Conservation (phyloP, 2,888 invertebrate species). For the Melanostoma scalare region DNA sequence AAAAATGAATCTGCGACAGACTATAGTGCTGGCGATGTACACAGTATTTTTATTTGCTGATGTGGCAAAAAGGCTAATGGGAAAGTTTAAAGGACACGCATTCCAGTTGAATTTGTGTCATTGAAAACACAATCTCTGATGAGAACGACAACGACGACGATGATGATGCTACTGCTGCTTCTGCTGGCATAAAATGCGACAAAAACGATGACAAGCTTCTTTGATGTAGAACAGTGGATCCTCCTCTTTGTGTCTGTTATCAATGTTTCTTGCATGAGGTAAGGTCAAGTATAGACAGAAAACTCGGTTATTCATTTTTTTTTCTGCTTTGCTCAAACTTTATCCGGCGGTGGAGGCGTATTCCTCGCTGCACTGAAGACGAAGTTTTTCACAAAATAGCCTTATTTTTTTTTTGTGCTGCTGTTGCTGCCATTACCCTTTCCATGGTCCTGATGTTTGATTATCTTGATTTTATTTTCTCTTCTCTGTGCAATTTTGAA, state of each 20-base stretch:
- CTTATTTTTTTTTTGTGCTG: conserved; percentile 7
- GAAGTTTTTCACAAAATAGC: neutral
- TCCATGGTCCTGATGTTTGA: conserved; percentile 31
- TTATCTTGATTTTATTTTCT: conserved; percentile 42
- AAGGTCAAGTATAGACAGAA: conserved; percentile 54
- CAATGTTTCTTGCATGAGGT: conserved; percentile 48
- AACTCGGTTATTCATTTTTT: conserved; percentile 21
- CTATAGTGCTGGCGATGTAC: neutral
- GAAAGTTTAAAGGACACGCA: conserved; percentile 36
- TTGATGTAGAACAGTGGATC: conserved; percentile 19
- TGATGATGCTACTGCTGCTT: neutral
- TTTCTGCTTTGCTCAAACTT: neutral
- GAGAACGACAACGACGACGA: no score
- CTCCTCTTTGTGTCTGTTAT: conserved; percentile 49
- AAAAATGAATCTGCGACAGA: conserved; percentile 46
- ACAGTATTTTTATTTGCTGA: conserved; percentile 9
- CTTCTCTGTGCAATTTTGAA: conserved; percentile 37
- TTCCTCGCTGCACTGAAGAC: conserved; percentile 30
- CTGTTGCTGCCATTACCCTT: neutral
- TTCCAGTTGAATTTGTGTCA: conserved; percentile 31
- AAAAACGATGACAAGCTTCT: conserved; percentile 13
- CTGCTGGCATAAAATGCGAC: conserved; percentile 13
- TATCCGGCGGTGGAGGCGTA: conserved; percentile 36
- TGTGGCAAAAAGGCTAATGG: conserved; percentile 11
- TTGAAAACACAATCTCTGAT: conserved; percentile 17